Evolutionary conservation across 37 sponge, comb jelly and placozoan genomes (phyloP), one percentile per base, ranked within the genome.

Genomic region (Spongilla lacustris): DNA sequence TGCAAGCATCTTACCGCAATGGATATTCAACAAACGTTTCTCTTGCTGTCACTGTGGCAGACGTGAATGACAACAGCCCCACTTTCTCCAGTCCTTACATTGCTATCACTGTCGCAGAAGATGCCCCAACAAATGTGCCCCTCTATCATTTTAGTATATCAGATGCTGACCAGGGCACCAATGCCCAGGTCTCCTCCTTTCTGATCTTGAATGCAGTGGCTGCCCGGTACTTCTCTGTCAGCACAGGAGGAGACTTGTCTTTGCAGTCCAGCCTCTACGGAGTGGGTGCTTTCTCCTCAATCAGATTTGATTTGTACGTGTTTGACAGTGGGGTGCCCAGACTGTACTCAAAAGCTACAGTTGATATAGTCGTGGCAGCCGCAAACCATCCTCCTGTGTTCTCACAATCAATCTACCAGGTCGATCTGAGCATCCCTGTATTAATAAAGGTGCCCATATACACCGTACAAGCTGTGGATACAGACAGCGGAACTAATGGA

Each of bases 31-130:
- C 82, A 4, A 82, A 82, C 37, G 50, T 89, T 3, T 32, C 79
- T 17, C 50, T 94, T 35, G 35, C 71, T 50, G 80, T 94, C 22
- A 13, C 9, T 0, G 89, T 91, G 4, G 0, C 13, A 24, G 95
- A 94, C 30, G 79, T 67, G 66, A 94, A 94, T 33, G 95, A 94
- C 75, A 82, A 88, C 29, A 29, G 79, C 11, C 95, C 95, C 24
- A 29, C 23, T 14, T 88, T 89, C 35, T 12, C 71, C 29, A 37
- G 66, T 19, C 25, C 74, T n/a, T 80, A 36, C 77, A 28, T 84
- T 17, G 67, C 67, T 0, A 21, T 80, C 25, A n/a, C 19, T 17
- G 25, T 92, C 0, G 79, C 85, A 29, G 89, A 92, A 67, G 73
- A 88, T 67, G 67, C 91, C 23, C 3, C 28, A 2, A 28, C 36